Evolutionary conservation across 2,888 invertebrate genomes (phyloP), one percentile per base, ranked within the genome.

Genomic region (Sinhomidia bicolor): DNA sequence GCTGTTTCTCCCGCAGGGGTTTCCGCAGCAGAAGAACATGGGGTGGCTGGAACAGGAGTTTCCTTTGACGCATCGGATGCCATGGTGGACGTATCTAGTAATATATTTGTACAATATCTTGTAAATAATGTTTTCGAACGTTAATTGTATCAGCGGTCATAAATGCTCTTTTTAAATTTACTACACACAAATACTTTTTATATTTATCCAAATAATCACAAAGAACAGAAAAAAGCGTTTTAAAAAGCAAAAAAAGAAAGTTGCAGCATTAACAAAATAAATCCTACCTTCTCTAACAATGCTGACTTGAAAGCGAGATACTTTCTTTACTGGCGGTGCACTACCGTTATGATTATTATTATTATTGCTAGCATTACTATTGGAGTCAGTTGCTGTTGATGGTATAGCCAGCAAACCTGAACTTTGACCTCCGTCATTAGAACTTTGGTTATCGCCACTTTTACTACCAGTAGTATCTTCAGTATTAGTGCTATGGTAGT

Each of bases 231-330:
- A 12, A 65, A 68, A 74, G 74, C 74, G 14, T 17, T 79, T 32
- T 20, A 47, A 65, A 74, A 20, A 23, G 85, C 80, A 62, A 57
- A 76, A 57, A 81, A 85, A 81, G n/a, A 79, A 26, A 9, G 32
- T 32, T n/a, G n/a, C 36, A 80, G 80, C 80, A 23, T 80, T 80
- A 62, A n/a, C 71, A 41, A 47, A 68, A 68, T 12, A 47, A 57
- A 71, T 60, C 74, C 81, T 87, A 89, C 89, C 94, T 91, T 95
- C 95, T 14, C 93, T 94, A 29, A 95, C 94, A 14, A 94, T 94
- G 92, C 94, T 94, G 78, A 95, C 94, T 93, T 94, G 94, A 92
- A 95, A 95, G 78, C 95, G 93, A 7, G 94, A 94, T 17, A 94
- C 93, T 90, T 93, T 93, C 78, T 94, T 91, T 26, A 92, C 92